Evolutionary conservation across 1,140 invertebrate genomes (phyloP).

Genomic region (Brachionus calyciflorus): DNA sequence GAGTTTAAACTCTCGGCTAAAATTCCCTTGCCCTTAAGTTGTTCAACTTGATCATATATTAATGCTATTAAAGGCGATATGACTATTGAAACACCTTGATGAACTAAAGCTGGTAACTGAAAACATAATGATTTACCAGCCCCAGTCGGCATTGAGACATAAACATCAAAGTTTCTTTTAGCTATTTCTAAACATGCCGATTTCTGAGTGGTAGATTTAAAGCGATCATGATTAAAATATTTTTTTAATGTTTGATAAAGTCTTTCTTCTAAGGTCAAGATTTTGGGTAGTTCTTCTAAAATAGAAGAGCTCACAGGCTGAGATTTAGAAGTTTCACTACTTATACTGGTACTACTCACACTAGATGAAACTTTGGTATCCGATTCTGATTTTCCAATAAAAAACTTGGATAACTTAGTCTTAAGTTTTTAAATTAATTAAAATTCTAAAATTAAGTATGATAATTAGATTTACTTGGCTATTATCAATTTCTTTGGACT

Average conservation of each 20-base stretch:
- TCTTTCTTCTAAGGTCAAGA: slow-evolving; percentile 32
- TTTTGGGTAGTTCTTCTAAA: not conserved
- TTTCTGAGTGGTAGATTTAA: slow-evolving; percentile 40
- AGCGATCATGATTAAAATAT: slow-evolving; percentile 21
- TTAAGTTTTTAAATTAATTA: not conserved
- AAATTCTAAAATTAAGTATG: not conserved
- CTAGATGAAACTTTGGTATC: not conserved
- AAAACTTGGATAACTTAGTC: slow-evolving; percentile 33
- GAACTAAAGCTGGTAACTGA: slow-evolving; percentile 76
- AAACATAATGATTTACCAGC: slow-evolving; percentile 94
- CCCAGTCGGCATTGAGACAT: slow-evolving; percentile 71
- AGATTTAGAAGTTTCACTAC: too few species aligned
- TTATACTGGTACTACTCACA: too few species aligned
- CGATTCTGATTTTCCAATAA: slow-evolving; percentile 7
- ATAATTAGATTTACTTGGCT: not conserved
- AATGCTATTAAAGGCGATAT: slow-evolving; percentile 86
- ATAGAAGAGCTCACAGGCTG: too few species aligned
- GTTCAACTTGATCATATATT: slow-evolving; percentile 85
- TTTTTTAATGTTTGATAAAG: slow-evolving; percentile 36
- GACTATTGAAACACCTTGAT: slow-evolving; percentile 74
- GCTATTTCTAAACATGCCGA: slow-evolving; percentile 43
- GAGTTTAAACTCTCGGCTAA: slow-evolving; percentile 61
- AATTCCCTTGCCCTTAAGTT: slow-evolving; percentile 56
- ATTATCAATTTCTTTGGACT: slow-evolving; percentile 5
- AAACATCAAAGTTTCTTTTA: slow-evolving; percentile 66